phyloP scores from a whole-genome alignment of 2,113 vertebrate species.

The Anas platyrhynchos region DNA sequence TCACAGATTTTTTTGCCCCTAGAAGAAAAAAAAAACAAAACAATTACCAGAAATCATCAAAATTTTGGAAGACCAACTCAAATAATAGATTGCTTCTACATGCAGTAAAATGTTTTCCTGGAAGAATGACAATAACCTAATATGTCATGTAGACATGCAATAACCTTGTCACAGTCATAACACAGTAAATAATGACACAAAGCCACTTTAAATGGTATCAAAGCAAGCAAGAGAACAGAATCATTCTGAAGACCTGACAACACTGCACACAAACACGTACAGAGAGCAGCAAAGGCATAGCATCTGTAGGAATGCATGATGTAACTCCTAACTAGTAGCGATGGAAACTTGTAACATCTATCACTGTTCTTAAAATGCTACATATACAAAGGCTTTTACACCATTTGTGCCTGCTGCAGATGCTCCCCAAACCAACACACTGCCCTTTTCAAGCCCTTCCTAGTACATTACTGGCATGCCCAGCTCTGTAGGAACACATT shows the following conservation, averaged over 20 bases:
- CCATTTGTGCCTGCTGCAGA: neutral
- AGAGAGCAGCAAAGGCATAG: neutral
- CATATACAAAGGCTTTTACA: neutral
- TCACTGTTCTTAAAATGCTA: neutral
- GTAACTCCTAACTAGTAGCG: neutral
- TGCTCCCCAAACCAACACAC: neutral
- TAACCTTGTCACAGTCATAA: neutral
- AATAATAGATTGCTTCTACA: neutral
- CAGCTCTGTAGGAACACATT: neutral
- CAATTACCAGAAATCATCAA: neutral
- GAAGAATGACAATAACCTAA: neutral
- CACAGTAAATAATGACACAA: neutral
- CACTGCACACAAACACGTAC: neutral
- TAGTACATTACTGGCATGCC: neutral
- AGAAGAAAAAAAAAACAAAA: neutral
- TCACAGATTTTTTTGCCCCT: conserved; percentile 89
- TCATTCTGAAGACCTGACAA: neutral
- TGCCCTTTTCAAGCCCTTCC: neutral
- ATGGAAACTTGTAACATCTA: neutral
- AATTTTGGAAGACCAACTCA: neutral
- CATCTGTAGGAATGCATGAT: neutral
- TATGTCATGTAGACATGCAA: neutral
- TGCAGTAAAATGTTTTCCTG: neutral
- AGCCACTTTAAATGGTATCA: neutral
- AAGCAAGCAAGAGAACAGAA: neutral